Conservation (phyloP, 2,113 vertebrate genomes). For the Chunga burmeisteri region DNA sequence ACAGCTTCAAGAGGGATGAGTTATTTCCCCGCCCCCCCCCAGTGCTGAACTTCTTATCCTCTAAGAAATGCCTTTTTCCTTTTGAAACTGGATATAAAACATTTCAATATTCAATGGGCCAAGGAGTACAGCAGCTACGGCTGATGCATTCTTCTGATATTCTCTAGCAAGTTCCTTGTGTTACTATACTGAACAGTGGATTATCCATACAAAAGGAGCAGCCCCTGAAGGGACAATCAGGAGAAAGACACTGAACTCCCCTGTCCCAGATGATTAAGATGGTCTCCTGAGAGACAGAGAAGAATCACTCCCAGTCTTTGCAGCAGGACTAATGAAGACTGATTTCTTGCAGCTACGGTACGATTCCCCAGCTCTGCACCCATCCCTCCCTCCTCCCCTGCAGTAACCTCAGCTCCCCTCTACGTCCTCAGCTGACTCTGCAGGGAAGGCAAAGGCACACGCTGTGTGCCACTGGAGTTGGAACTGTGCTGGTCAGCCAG, state of each 20-base stretch:
- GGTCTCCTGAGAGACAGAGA: neutral
- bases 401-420: constrained; percentile 17
- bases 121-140: neutral
- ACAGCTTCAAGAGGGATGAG: neutral
- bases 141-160: neutral
- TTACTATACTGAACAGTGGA: neutral
- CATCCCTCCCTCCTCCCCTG: neutral
- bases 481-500: neutral
- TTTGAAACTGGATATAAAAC: neutral
- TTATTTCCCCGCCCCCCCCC: neutral
- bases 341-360: neutral
- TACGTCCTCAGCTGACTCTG: constrained; percentile 7
- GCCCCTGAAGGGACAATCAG: neutral
- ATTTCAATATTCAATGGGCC: neutral
- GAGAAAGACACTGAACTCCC: neutral
- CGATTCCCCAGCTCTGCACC: neutral
- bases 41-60: neutral
- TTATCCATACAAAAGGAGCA: neutral
- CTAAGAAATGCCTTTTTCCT: neutral
- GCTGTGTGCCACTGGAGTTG: neutral
- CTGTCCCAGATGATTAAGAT: constrained; percentile 37
- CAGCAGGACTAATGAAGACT: constrained; percentile 27
- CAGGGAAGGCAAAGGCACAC: neutral
- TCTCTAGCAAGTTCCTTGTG: neutral
- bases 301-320: neutral